phyloP scores from a whole-genome alignment of 2,797 vertebrate genomes.

The Cossypha heuglini region DNA sequence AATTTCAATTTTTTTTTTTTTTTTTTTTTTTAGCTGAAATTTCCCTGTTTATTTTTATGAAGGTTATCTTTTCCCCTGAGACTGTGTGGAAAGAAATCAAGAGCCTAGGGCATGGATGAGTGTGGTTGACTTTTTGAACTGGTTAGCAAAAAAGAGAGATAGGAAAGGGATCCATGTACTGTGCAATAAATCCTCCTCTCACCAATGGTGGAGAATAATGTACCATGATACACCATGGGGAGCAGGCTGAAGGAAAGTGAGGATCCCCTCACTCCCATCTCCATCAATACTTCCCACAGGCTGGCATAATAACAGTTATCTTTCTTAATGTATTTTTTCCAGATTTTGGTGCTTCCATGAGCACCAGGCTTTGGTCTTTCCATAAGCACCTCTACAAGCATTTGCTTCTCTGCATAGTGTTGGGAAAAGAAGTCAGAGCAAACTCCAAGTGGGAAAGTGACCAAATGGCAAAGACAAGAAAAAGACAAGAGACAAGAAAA shows the following conservation, averaged over 20 bases:
- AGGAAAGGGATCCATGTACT: background rate
- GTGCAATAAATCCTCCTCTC: background rate
- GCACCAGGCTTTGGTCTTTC: background rate
- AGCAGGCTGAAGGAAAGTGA: background rate
- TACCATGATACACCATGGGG: background rate
- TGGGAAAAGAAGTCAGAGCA: background rate
- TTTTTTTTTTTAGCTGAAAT: background rate
- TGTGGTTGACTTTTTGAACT: background rate
- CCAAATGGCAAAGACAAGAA: background rate
- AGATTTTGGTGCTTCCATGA: background rate
- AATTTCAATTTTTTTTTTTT: background rate
- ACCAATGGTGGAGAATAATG: background rate
- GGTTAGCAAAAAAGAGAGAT: background rate
- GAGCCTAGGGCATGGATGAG: background rate
- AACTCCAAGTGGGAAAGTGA: background rate
- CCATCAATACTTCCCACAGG: background rate
- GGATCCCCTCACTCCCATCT: background rate
- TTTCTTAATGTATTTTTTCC: background rate
- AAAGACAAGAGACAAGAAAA: background rate
- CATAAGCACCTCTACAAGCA: background rate
- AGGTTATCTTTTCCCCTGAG: background rate
- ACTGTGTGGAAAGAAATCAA: background rate
- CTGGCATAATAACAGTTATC: background rate
- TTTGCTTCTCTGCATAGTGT: background rate
- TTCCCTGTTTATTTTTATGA: constrained; percentile 16